Percentiles rank a stretch among this genome's conserved stretches.
These are phyloP conservation scores for Synergus gifuensis DNA, from an alignment of 2,888 invertebrate genomes.

Conservation along the genomic window DNA sequence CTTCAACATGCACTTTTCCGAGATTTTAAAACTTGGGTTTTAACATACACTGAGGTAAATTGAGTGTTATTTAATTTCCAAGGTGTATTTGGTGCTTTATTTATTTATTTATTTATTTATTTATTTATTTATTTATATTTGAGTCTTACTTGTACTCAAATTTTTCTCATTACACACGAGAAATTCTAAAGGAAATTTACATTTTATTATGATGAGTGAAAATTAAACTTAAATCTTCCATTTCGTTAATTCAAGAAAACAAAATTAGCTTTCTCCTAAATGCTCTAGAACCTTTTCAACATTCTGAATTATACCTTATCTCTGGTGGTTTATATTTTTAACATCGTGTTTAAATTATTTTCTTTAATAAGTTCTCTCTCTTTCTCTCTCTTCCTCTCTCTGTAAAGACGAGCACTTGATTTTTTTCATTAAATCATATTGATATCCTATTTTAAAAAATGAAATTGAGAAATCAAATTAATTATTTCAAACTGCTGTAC, in stretches of 20 bases:
- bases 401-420: background rate
- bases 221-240: background rate
- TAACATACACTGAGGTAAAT: background rate
- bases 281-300: background rate
- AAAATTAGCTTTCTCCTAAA: background rate
- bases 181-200: background rate
- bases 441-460: background rate
- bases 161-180: too few relatives aligned
- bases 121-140: too few relatives aligned
- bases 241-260: background rate
- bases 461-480: background rate
- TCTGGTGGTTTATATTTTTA: background rate
- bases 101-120: too few relatives aligned
- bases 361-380: background rate
- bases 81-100: background rate
- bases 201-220: background rate
- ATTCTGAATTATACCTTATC: conserved; percentile 1
- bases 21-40: background rate
- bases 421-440: background rate
- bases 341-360: background rate
- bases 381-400: too few relatives aligned
- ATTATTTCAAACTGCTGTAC: background rate
- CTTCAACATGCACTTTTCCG: background rate
- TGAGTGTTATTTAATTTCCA: background rate
- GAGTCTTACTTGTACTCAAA: too few relatives aligned